Evolutionary conservation across 2,888 invertebrate genomes (phyloP).

Genomic region (Dromius quadrimaculatus): DNA sequence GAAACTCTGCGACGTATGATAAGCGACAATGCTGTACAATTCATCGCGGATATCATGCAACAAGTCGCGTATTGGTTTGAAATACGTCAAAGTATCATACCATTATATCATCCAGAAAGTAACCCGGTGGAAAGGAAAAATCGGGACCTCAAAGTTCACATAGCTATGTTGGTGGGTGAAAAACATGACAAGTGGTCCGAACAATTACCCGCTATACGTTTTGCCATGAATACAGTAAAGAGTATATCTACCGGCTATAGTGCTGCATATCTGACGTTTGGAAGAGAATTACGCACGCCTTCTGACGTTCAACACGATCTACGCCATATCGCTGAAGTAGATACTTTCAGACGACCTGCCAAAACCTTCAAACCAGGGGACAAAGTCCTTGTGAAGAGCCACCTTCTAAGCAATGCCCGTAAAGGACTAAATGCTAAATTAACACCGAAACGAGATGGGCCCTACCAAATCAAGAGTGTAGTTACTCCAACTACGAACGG

Average conservation of each 20-base stretch:
- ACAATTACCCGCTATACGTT: slow-evolving; percentile 56
- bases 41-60: slow-evolving; percentile 53
- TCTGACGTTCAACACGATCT: slow-evolving; percentile 48
- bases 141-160: no score
- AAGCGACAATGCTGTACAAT: slow-evolving; percentile 55
- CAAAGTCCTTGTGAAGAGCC: not conserved
- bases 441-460: slow-evolving; percentile 57
- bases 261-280: slow-evolving; percentile 58
- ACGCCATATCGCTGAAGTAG: slow-evolving; percentile 11
- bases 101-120: no score
- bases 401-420: slow-evolving; percentile 47
- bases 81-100: no score
- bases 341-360: slow-evolving; percentile 25
- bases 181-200: no score
- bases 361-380: not conserved
- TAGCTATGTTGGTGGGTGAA: no score
- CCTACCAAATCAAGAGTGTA: slow-evolving; percentile 53
- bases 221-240: slow-evolving; percentile 56
- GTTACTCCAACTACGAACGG: slow-evolving; percentile 1
- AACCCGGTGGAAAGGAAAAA: no score
- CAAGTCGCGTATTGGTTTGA: slow-evolving; percentile 57
- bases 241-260: slow-evolving; percentile 54
- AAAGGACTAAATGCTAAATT: slow-evolving; percentile 55
- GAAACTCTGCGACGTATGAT: slow-evolving; percentile 59
- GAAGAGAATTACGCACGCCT: slow-evolving; percentile 56